Evolutionary conservation across 2,888 invertebrate genomes (phyloP), one percentile per base, ranked within the genome.

Genomic region (Lissocephala sabroskyi): DNA sequence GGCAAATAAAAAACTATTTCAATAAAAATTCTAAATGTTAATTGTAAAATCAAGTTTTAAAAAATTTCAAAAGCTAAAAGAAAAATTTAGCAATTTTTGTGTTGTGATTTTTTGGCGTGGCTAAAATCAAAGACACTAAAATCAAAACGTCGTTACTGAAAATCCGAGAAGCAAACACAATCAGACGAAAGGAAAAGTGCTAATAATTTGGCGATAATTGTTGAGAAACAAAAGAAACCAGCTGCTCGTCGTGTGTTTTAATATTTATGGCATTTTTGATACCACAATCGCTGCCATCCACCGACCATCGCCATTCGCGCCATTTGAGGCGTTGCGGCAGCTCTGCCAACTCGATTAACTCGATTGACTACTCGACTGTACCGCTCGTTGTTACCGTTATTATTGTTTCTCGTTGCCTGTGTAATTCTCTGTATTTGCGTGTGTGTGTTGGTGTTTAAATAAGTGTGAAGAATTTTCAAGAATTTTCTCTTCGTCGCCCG

Each of bases 401-500:
- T 19, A 45, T 23, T 41, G 11, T 23, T 13, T 56, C 30, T 41
- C n/a, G 4, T 58, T 56, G 41, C 49, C 33, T 56, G 46, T 52
- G 45, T 60, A 26, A 59, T 52, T 55, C 49, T 55, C 33, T 59
- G 41, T 44, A 41, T 60, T 17, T 52, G 19, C 58, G 46, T 58
- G 26, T 57, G 14, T 56, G 46, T 57, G 48, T 45, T 33, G 32
- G 49, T 53, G 52, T 67, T 50, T 58, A 52, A 50, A 62, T 67
- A 68, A 68, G 61, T 70, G 68, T 68, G 61, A 63, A 74, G 57
- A 66, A 70, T 70, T 70, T 68, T 70, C 64, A 70, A 70, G 74
- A 73, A 74, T 70, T 71, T 60, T 67, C 56, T 62, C 64, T 70
- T 67, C 65, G 70, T 60, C 66, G 56, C 57, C 33, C 41, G 44